phyloP scores from a whole-genome alignment of 1,140 invertebrate species.

The Lepidurus arcticus region DNA sequence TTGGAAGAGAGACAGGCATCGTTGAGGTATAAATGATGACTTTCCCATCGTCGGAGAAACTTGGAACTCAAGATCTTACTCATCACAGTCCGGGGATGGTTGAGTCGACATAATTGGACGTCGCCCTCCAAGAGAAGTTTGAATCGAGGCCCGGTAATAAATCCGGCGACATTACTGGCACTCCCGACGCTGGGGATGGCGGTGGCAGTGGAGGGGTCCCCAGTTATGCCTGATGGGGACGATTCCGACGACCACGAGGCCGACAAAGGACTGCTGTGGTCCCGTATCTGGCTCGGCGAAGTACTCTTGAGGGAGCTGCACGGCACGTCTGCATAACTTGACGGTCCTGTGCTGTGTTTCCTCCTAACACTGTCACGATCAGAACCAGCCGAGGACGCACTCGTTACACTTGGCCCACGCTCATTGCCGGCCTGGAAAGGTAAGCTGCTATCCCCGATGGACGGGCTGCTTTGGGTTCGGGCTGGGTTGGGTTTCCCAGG shows the following conservation, averaged over 20 bases:
- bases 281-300: background rate
- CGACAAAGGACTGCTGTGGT: conserved; percentile 3
- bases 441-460: background rate
- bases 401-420: background rate
- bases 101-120: conserved; percentile 68
- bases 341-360: background rate
- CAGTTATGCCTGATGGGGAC: background rate
- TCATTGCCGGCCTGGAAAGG: background rate
- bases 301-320: background rate
- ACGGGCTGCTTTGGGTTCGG: background rate
- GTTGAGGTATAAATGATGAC: conserved; percentile 64
- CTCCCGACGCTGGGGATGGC: background rate
- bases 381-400: background rate
- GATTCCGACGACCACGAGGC: background rate
- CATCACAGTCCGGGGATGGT: conserved; percentile 70
- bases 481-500: background rate
- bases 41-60: conserved; percentile 73
- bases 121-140: conserved; percentile 70
- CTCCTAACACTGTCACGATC: background rate
- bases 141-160: conserved; percentile 40
- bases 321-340: background rate
- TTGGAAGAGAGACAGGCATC: conserved; percentile 65
- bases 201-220: background rate
- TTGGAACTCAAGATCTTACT: conserved; percentile 75
- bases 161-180: background rate